Percentiles rank a stretch among this genome's conserved stretches.
phyloP scores from a whole-genome alignment of 2,888 invertebrate species.

The Embidobia sp. region DNA sequence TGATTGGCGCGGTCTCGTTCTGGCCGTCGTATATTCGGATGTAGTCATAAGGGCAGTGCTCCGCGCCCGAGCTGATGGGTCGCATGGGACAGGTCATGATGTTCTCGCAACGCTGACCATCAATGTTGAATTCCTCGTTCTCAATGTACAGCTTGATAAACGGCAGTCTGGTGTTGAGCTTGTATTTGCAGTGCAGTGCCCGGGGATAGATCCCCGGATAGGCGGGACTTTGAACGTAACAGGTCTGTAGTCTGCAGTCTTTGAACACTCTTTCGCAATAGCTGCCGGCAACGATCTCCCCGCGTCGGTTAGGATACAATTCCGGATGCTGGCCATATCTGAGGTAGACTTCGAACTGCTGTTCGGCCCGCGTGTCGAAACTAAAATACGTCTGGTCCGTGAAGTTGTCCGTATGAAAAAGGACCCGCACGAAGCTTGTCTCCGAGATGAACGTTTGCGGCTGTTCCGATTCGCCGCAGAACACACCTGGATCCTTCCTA shows the following conservation, averaged over 20 bases:
- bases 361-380: conserved; percentile 93
- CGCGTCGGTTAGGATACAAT: conserved; percentile 93
- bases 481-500: conserved; percentile 93
- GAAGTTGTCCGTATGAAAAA: conserved; percentile 96
- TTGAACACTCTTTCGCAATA: conserved; percentile 94
- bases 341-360: conserved; percentile 94
- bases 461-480: conserved; percentile 96
- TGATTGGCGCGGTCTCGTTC: conserved; percentile 92
- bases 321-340: conserved; percentile 97
- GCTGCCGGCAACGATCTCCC: conserved; percentile 93
- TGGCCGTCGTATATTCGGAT: conserved; percentile 95
- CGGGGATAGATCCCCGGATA: conserved; percentile 96
- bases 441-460: conserved; percentile 97
- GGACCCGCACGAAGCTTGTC: conserved; percentile 94
- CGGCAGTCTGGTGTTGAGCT: conserved; percentile 92
- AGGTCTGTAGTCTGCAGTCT: conserved; percentile 94
- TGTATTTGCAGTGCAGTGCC: conserved; percentile 94
- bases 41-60: conserved; percentile 95
- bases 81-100: conserved; percentile 97
- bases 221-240: conserved; percentile 96
- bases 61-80: conserved; percentile 92
- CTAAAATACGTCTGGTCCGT: conserved; percentile 95
- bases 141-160: conserved; percentile 96
- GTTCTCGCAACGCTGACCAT: conserved; percentile 96
- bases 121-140: conserved; percentile 96